phyloP scores from a whole-genome alignment of 2,888 invertebrate genomes.

The Pandemis heparana region DNA sequence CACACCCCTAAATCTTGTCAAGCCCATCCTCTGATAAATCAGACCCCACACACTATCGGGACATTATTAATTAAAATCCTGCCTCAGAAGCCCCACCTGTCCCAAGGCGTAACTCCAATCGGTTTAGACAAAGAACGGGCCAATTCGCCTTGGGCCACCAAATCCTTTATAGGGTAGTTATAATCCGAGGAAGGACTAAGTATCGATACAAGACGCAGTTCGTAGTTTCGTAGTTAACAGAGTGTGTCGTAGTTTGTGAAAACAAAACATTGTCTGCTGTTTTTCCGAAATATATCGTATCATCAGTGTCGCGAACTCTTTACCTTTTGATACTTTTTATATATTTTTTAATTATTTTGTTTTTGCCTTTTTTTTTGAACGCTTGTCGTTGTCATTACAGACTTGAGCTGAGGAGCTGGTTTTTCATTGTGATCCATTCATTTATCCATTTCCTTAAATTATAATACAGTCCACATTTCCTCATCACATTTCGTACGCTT shows the following conservation, averaged over 20 bases:
- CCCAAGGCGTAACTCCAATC: slow-evolving; percentile 70
- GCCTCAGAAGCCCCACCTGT: slow-evolving; percentile 77
- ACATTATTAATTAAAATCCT: slow-evolving; percentile 83
- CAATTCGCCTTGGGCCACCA: slow-evolving; percentile 71
- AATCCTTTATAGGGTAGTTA: slow-evolving; percentile 71
- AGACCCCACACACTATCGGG: slow-evolving; percentile 69
- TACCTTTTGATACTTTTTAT: too few relatives aligned
- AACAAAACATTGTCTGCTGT: not conserved
- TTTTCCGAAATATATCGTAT: too few relatives aligned
- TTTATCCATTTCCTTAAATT: too few relatives aligned
- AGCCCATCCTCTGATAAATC: slow-evolving; percentile 58
- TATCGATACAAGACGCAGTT: slow-evolving; percentile 70
- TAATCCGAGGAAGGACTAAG: slow-evolving; percentile 72
- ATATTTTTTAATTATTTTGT: too few relatives aligned
- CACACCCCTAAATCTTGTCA: slow-evolving; percentile 43
- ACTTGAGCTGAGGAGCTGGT: too few relatives aligned
- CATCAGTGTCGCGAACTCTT: too few relatives aligned
- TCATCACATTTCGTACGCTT: too few relatives aligned
- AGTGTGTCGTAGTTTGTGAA: slow-evolving; percentile 7
- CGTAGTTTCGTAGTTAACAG: not conserved
- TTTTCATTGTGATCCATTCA: too few relatives aligned
- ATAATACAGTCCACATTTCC: too few relatives aligned
- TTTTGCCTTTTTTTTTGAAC: too few relatives aligned
- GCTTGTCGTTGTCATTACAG: too few relatives aligned
- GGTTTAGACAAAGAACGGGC: slow-evolving; percentile 70